phyloP scores from a whole-genome alignment of 2,888 invertebrate species.

The Plusia festucae region DNA sequence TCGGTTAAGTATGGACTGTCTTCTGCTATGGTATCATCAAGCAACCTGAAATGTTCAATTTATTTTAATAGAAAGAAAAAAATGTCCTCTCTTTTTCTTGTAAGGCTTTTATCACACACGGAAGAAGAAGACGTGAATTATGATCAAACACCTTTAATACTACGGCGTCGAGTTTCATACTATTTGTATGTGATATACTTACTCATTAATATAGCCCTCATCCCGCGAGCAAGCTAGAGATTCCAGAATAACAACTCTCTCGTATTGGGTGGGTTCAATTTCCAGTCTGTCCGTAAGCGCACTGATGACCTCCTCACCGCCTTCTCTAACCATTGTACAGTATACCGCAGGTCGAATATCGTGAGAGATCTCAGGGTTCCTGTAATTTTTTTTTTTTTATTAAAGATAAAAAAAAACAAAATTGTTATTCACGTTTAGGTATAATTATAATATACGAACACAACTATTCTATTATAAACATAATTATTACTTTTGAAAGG shows the following conservation, averaged over 20 bases:
- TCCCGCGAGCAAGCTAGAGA: constrained; percentile 93
- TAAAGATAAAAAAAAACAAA: no score
- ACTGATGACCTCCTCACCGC: constrained; percentile 91
- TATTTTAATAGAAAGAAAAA: not conserved
- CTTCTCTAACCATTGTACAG: constrained; percentile 93
- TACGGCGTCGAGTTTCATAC: no score
- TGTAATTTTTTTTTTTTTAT: no score
- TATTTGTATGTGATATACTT: constrained; percentile 55
- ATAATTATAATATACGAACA: no score
- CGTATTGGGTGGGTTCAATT: constrained; percentile 92
- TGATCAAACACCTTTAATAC: no score
- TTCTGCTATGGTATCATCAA: constrained; percentile 68
- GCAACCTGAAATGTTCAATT: constrained; percentile 64
- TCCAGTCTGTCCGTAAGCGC: constrained; percentile 91
- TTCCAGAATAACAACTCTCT: constrained; percentile 92
- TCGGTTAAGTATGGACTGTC: constrained; percentile 72
- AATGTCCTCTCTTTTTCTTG: no score
- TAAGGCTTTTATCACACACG: no score
- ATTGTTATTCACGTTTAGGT: no score
- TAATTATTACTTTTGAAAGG: no score
- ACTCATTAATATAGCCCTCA: constrained; percentile 85
- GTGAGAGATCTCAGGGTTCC: constrained; percentile 80
- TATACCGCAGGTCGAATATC: constrained; percentile 92
- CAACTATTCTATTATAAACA: no score
- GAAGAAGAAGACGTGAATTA: no score